Evolutionary conservation across 2,797 vertebrate species (phyloP).

Genomic region (Denticeps clupeoides): DNA sequence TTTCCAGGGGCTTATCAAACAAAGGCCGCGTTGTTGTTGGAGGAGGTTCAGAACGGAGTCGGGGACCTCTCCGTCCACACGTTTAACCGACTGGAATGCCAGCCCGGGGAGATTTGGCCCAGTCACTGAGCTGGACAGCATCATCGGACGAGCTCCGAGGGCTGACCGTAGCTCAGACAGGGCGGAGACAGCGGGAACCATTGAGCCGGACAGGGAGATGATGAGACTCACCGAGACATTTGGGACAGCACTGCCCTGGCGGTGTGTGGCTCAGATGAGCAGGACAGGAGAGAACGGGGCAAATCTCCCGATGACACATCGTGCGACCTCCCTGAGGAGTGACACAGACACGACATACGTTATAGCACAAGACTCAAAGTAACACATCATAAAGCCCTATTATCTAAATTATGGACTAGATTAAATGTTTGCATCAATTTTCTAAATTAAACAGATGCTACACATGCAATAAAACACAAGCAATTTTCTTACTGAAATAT

Average conservation of each 20-base stretch:
- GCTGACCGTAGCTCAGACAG: neutral
- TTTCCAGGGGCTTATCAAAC: too few relatives aligned
- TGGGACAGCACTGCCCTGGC: constrained; percentile 83
- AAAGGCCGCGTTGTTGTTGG: too few relatives aligned
- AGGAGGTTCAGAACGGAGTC: too few relatives aligned
- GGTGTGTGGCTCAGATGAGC: constrained; percentile 81
- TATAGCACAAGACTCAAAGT: neutral
- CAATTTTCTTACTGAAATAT: too few relatives aligned
- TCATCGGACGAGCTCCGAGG: neutral
- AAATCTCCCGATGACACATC: constrained; percentile 79
- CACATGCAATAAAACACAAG: too few relatives aligned
- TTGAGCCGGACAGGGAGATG: neutral
- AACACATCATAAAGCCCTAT: too few relatives aligned
- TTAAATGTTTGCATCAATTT: too few relatives aligned
- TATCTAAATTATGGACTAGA: too few relatives aligned
- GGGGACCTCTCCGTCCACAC: constrained; percentile 2
- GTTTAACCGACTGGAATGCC: constrained; percentile 1
- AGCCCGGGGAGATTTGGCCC: neutral
- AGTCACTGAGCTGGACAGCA: neutral
- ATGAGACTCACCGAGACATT: constrained; percentile 72
- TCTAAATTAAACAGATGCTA: too few relatives aligned
- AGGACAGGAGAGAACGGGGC: constrained; percentile 91
- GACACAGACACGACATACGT: constrained; percentile 15
- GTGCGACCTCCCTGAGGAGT: constrained; percentile 77
- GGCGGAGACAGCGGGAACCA: neutral